These are phyloP conservation scores for Andinoacara biseriatus DNA, from an alignment of 2,113 vertebrate genomes.

Conservation along the genomic window DNA sequence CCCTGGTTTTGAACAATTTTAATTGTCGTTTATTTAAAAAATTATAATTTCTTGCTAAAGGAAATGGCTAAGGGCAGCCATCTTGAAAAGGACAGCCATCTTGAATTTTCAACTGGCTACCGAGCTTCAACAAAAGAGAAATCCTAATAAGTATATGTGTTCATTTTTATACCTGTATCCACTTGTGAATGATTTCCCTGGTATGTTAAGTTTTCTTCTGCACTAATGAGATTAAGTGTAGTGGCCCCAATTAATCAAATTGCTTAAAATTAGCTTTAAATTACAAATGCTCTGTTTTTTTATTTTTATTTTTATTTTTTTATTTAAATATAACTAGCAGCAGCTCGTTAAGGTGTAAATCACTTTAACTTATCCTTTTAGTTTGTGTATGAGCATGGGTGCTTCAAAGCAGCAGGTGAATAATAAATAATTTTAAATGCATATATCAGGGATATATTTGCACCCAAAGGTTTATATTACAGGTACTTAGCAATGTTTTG, in stretches of 20 bases:
- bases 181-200: neutral
- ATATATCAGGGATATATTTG: neutral
- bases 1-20: neutral
- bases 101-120: neutral
- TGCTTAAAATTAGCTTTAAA: neutral
- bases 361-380: neutral
- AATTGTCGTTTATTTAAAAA: neutral
- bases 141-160: neutral
- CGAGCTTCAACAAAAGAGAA: neutral
- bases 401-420: neutral
- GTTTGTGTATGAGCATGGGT: neutral
- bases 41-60: fast-evolving
- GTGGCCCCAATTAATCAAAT: neutral
- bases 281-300: neutral
- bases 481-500: neutral
- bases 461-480: neutral
- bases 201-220: neutral
- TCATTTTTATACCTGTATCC: neutral
- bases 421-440: neutral
- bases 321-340: neutral
- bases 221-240: neutral
- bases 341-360: neutral
- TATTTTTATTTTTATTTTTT: no score
- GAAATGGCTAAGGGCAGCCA: neutral
- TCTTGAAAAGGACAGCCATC: neutral